Evolutionary conservation across 2,797 vertebrate species (phyloP).

Genomic region (Garrulus glandarius): DNA sequence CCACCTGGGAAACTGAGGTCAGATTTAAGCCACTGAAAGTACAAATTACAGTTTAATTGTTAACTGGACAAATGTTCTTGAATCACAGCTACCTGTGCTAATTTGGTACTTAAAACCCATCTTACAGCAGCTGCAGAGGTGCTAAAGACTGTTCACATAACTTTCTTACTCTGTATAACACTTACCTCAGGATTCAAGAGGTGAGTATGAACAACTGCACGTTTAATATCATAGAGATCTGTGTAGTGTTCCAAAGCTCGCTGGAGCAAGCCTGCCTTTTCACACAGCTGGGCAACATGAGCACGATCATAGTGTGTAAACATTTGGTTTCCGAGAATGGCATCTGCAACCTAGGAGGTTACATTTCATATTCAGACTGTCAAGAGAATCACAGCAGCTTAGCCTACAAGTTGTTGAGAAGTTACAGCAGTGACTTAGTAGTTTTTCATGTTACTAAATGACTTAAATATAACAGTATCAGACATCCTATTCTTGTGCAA

Average conservation of each 20-base stretch:
- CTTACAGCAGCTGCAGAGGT: not conserved
- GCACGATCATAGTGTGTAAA: slow-evolving; percentile 91
- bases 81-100: not conserved
- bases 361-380: not conserved
- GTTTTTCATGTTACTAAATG: not conserved
- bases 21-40: not conserved
- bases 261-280: slow-evolving; percentile 91
- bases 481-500: not conserved
- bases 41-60: not conserved
- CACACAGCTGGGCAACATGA: slow-evolving; percentile 91
- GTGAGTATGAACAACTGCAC: slow-evolving; percentile 87
- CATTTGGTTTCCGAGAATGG: slow-evolving; percentile 94
- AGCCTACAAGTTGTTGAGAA: not conserved
- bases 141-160: not conserved
- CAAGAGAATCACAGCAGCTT: not conserved
- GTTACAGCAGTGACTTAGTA: not conserved
- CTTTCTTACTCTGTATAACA: not conserved
- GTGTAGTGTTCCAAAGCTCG: slow-evolving; percentile 90
- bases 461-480: not conserved
- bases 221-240: slow-evolving; percentile 88
- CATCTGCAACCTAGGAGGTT: slow-evolving; percentile 86
- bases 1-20: not conserved
- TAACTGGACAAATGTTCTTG: not conserved
- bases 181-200: slow-evolving; percentile 90
- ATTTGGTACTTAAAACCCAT: not conserved